Evolutionary conservation across 2,888 invertebrate genomes (phyloP).

Genomic region (Eupithecia subfuscata): DNA sequence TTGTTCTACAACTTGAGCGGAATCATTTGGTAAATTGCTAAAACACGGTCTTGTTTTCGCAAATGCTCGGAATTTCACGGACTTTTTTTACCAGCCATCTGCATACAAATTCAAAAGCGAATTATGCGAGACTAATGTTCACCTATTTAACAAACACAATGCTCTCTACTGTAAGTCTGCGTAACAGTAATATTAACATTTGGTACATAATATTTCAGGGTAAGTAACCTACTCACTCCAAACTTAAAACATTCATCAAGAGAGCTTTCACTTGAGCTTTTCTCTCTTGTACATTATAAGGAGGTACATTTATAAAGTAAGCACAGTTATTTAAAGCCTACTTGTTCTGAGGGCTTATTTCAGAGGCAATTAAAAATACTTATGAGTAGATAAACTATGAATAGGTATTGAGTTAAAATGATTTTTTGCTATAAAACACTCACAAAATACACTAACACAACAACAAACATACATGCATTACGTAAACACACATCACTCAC

Average conservation of each 20-base stretch:
- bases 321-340: neutral
- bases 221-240: slow-evolving; percentile 17
- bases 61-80: neutral
- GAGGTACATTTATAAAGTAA: neutral
- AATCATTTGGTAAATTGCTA: slow-evolving; percentile 29
- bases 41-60: slow-evolving; percentile 19
- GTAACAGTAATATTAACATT: slow-evolving; percentile 6
- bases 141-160: neutral
- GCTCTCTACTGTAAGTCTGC: neutral
- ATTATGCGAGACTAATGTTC: slow-evolving; percentile 2
- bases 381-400: too few species aligned
- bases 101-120: neutral
- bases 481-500: too few species aligned
- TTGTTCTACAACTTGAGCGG: slow-evolving; percentile 25
- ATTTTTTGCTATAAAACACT: too few species aligned
- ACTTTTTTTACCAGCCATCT: neutral
- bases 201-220: slow-evolving; percentile 16
- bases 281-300: neutral
- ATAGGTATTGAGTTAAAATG: too few species aligned
- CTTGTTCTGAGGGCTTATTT: neutral
- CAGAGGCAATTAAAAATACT: too few species aligned
- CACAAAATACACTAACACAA: too few species aligned
- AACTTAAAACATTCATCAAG: slow-evolving; percentile 18
- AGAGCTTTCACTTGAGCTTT: slow-evolving; percentile 21
- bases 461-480: too few species aligned